Base-by-base conservation (phyloP, 2,888 invertebrate genomes). In the Patella pellucida region DNA sequence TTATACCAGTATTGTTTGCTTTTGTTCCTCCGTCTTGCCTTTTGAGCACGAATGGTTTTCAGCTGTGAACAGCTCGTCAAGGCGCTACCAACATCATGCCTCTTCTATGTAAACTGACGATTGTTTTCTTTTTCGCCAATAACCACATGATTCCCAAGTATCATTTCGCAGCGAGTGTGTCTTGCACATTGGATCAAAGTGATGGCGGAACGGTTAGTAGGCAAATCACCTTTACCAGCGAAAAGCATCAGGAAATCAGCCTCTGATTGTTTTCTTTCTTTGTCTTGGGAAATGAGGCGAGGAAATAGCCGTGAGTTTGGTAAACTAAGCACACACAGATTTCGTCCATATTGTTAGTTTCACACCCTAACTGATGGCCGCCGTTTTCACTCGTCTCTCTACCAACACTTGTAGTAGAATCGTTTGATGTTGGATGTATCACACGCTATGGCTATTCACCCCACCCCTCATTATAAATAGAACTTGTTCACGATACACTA, bases 1-100 rank as follows among this genome's bases (percentile, higher is more conserved):
- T 78, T 78, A 78, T 75, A 62, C 68, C 73, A 15, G 14, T 71
- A 72, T 11, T 78, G 78, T 81, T 81, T 81, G 79, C 79, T 81
- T 78, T 74, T 73, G 71, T 78, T 74, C 69, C 56, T 67, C 62
- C 68, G 72, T 73, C 27, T 70, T 54, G 74, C 74, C 74, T 74
- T 74, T 74, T 74, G 70, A 71, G 70, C 41, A 71, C 50, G 74
- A 74, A 74, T 74, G 74, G 69, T 56, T 74, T 74, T 74, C 74
- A 74, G 69, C 70, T 74, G 74, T 41, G 62, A 15, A 16, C 62
- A 16, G 16, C 50, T 71, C 67, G 56, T 54, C 74, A 56, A 56
- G 70, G 69, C 67, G 23, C 50, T 27, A 15, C 67, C 69, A 70
- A 52, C 74, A n/a, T 23, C 51, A 62, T 70, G 51, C 31, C 71